A percentile compares a stretch with the other conserved stretches of the same genome.
Conservation (phyloP, 2,888 invertebrate species). For the Meandrusa payeni region DNA sequence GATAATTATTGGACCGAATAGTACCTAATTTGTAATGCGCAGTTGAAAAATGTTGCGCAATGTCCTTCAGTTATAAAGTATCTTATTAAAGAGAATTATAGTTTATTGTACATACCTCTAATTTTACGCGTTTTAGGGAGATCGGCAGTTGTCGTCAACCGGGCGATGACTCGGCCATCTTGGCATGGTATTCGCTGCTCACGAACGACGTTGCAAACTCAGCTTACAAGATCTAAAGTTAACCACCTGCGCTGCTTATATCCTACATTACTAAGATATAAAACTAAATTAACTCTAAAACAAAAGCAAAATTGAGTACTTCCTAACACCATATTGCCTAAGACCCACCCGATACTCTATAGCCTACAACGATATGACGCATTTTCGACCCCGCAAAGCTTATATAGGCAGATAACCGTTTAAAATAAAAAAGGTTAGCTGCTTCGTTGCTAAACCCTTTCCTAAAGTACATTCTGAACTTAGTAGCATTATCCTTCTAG, state of each 20-base stretch:
- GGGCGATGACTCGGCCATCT: conserved; percentile 67
- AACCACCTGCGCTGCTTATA: conserved; percentile 1
- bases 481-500: conserved; percentile 44
- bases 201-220: conserved; percentile 38
- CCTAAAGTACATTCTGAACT: conserved; percentile 19
- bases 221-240: conserved; percentile 16
- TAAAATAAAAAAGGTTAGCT: conserved; percentile 17
- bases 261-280: conserved; percentile 11
- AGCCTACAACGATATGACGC: conserved; percentile 46
- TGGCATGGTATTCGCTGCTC: too few relatives aligned
- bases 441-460: conserved; percentile 2
- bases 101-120: conserved; percentile 29
- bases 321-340: conserved; percentile 18
- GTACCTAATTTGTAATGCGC: neutral
- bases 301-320: conserved; percentile 26
- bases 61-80: neutral
- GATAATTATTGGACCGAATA: conserved; percentile 1
- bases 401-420: conserved; percentile 41
- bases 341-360: conserved; percentile 48
- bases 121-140: conserved; percentile 9
- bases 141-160: conserved; percentile 41
- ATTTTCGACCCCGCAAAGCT: conserved; percentile 7
- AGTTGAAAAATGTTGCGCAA: conserved; percentile 1
- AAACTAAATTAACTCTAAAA: conserved; percentile 28
- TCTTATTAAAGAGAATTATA: neutral